Conservation (phyloP, 2,888 invertebrate genomes). For the Elmis aenea region DNA sequence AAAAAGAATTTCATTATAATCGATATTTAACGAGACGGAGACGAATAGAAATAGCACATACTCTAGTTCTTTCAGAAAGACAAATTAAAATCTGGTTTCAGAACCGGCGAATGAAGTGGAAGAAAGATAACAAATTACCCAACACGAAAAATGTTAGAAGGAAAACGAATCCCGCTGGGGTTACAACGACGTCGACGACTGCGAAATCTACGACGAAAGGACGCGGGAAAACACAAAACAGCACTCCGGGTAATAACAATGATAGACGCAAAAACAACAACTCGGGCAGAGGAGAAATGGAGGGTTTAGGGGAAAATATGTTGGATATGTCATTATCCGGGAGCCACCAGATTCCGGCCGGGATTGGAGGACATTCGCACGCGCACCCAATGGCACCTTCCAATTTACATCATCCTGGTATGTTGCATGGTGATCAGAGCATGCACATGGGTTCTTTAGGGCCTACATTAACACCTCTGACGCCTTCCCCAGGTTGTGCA, state of each 20-base stretch:
- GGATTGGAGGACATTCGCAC: slow-evolving; percentile 50
- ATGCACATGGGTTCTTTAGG: slow-evolving; percentile 51
- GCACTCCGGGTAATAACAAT: slow-evolving; percentile 52
- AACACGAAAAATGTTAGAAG: slow-evolving; percentile 73
- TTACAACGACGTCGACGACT: slow-evolving; percentile 50
- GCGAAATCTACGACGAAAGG: slow-evolving; percentile 31
- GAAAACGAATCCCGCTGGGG: slow-evolving; percentile 72
- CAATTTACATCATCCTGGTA: slow-evolving; percentile 34
- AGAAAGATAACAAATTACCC: slow-evolving; percentile 83
- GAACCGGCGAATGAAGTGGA: slow-evolving; percentile 81
- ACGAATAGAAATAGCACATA: slow-evolving; percentile 96
- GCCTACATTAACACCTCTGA: slow-evolving; percentile 54
- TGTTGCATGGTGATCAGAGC: slow-evolving; percentile 45
- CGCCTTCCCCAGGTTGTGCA: slow-evolving; percentile 52
- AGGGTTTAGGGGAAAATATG: slow-evolving; percentile 51
- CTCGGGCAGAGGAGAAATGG: slow-evolving; percentile 47
- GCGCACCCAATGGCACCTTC: slow-evolving; percentile 50
- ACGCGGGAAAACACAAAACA: slow-evolving; percentile 45
- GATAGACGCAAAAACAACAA: slow-evolving; percentile 61
- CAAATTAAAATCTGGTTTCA: slow-evolving; percentile 91
- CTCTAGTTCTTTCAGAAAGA: slow-evolving; percentile 85
- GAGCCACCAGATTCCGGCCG: slow-evolving; percentile 50
- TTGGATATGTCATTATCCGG: slow-evolving; percentile 45
- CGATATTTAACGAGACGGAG: slow-evolving; percentile 91
- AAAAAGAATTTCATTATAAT: slow-evolving; percentile 98